Evolutionary conservation across 1,140 invertebrate species (phyloP).

Genomic region (Temnothorax longispinosus): DNA sequence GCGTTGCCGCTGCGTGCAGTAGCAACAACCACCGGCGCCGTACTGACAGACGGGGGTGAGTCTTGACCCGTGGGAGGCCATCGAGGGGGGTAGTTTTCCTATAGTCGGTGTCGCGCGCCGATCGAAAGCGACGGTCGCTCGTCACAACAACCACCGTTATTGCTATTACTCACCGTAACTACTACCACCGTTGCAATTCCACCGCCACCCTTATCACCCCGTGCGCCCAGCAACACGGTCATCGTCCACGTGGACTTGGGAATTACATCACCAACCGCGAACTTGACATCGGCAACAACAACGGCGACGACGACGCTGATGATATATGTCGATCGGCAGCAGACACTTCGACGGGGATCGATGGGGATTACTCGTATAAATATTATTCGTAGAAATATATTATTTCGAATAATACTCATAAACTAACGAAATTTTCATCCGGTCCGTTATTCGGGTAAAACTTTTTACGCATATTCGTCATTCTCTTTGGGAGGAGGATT

Average conservation of each 20-base stretch:
- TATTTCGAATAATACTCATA: not conserved
- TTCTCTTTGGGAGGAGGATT: not conserved
- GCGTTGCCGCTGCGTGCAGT: conserved; percentile 45
- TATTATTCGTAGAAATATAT: not conserved
- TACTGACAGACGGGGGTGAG: conserved; percentile 67
- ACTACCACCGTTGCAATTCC: not conserved
- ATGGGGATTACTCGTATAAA: not conserved
- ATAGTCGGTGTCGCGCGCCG: conserved; percentile 61
- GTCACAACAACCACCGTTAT: conserved; percentile 25
- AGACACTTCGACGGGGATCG: not conserved
- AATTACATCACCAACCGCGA: conserved; percentile 41
- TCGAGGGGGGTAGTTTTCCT: conserved; percentile 53
- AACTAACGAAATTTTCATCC: not conserved
- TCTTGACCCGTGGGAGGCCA: conserved; percentile 2
- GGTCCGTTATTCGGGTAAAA: not conserved
- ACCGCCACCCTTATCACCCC: not conserved
- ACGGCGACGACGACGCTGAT: not conserved
- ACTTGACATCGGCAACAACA: conserved; percentile 60
- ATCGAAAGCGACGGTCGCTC: conserved; percentile 57
- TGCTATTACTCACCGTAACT: not conserved
- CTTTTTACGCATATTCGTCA: not conserved
- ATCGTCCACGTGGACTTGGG: conserved; percentile 64
- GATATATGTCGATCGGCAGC: not conserved
- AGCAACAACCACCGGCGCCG: conserved; percentile 60
- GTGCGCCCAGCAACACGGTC: conserved; percentile 1